Conservation (phyloP, 2,888 invertebrate genomes). For the Slavum lentiscoides region DNA sequence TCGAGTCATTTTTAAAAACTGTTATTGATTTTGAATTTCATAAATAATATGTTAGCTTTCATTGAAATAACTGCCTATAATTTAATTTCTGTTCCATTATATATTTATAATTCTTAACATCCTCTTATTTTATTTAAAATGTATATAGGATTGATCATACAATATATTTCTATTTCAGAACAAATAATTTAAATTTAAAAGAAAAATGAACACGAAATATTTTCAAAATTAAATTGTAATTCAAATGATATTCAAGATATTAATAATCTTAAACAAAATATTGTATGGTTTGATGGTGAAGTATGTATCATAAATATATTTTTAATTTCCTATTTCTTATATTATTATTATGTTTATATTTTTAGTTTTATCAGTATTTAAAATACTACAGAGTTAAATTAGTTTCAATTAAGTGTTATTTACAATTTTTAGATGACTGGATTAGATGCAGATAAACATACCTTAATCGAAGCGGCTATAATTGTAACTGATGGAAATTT, state of each 20-base stretch:
- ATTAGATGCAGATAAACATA: slow-evolving; percentile 73
- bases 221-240: background rate
- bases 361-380: too few species aligned
- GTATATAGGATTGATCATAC: too few species aligned
- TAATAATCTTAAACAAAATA: slow-evolving; percentile 55
- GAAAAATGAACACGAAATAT: background rate
- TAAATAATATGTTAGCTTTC: too few species aligned
- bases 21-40: too few species aligned
- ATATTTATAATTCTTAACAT: too few species aligned
- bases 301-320: slow-evolving; percentile 58
- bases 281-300: slow-evolving; percentile 79
- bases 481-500: slow-evolving; percentile 82
- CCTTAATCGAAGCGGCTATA: slow-evolving; percentile 87
- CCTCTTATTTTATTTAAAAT: too few species aligned
- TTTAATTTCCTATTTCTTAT: too few species aligned
- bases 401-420: background rate
- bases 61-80: too few species aligned
- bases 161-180: background rate
- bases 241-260: background rate
- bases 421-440: slow-evolving; percentile 77
- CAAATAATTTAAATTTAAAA: background rate
- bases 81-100: too few species aligned
- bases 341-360: too few species aligned
- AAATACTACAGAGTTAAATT: background rate
- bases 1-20: too few species aligned